Base-by-base conservation (phyloP, 2,797 vertebrate species). In the Hozukius guyotensis region DNA sequence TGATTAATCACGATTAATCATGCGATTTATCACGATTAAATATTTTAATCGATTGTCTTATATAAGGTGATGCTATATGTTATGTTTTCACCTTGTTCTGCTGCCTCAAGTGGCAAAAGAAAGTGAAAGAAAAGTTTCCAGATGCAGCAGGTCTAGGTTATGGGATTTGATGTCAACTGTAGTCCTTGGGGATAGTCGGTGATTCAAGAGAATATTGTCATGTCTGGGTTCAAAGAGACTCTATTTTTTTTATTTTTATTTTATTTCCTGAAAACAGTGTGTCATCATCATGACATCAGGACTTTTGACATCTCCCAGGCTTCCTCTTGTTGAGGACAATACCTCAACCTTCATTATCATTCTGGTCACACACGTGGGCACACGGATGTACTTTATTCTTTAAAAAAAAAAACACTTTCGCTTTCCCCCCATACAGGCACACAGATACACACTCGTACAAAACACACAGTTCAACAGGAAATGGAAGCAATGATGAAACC, bases 401-500 rank as follows among this genome's bases (percentile, higher is more conserved):
- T 0, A 18, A 32, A 24, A 36, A 49, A 56, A 72, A 74, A 61
- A 20, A 31, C 0, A 11, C 25, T 78, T 65, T 77, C 13, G 6
- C 60, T 53, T 55, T 52, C 25, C 13, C 29, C 10, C 22, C 18
- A 61, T 22, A 22, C 42, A 73, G 9, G 24, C 10, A 13, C 18
- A 52, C 27, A 52, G n/a, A 16, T 22, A 27, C 3, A 20, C 22
- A 64, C 34, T 49, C 2, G 20, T 53, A 61, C 59, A 32, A 57
- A 14, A 6, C 62, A 25, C 34, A 27, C 12, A 46, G 74, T 75
- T 68, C 64, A 82, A 83, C 72, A 78, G 87, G 80, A 92, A 89
- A 83, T 77, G 12, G 82, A 90, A 77, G 83, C 87, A 80, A 75
- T 94, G 92, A 93, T 93, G 92, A 93, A 93, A 93, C 82, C 80